Percentiles rank a stretch among this genome's conserved stretches.
These are phyloP conservation scores for Himantopus leucocephalus DNA, from an alignment of 2,113 vertebrate genomes.

Conservation along the genomic window DNA sequence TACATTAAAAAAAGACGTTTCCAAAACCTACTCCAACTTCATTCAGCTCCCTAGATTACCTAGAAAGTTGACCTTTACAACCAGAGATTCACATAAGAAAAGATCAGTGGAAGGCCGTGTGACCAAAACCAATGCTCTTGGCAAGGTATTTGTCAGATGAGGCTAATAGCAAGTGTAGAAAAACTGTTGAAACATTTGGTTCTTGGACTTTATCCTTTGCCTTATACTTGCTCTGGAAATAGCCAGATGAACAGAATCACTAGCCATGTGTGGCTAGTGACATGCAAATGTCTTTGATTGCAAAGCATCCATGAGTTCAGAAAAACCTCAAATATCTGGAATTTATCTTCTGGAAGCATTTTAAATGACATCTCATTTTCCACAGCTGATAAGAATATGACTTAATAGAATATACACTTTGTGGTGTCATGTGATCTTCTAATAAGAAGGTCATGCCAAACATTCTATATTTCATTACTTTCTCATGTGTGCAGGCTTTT, in stretches of 20 bases:
- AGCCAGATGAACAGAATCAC: neutral
- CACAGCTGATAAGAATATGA: conserved; percentile 14
- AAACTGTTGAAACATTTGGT: neutral
- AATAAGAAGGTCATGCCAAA: neutral
- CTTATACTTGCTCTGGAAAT: neutral
- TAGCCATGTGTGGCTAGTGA: neutral
- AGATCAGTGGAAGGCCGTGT: neutral
- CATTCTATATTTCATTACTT: neutral
- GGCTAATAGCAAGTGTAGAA: neutral
- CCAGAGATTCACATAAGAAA: neutral
- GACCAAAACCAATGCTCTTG: neutral
- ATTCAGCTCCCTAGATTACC: neutral
- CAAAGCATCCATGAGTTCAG: neutral
- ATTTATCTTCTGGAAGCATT: neutral
- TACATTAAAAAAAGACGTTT: neutral
- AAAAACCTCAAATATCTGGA: neutral
- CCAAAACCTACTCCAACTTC: neutral
- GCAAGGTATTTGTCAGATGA: neutral
- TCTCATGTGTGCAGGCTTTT: neutral
- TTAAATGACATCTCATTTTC: neutral
- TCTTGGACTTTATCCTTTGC: neutral
- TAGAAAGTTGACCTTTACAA: neutral
- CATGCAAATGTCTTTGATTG: neutral
- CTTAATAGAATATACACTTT: neutral
- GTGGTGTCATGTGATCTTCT: neutral